Evolutionary conservation across 2,888 invertebrate species (phyloP).

Genomic region (Pollenia griseotomentosa): DNA sequence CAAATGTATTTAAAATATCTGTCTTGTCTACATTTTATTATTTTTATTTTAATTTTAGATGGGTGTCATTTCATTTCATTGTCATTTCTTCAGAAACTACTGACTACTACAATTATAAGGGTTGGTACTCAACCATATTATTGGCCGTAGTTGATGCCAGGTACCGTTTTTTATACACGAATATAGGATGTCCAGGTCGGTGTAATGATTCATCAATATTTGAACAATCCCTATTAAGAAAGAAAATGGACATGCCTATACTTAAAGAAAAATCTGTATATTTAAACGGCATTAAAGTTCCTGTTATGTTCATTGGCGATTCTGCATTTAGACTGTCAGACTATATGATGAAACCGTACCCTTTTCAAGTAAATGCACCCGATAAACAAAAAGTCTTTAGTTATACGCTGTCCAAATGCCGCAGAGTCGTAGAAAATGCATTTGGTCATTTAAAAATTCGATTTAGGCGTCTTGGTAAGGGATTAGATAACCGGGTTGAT

Average conservation of each 20-base stretch:
- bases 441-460: conserved; percentile 65
- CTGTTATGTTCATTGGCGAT: conserved; percentile 56
- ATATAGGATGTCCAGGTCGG: too few species aligned
- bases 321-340: conserved; percentile 51
- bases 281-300: conserved; percentile 41
- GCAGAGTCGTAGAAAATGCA: conserved; percentile 60
- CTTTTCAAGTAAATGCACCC: conserved; percentile 16
- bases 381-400: conserved; percentile 52
- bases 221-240: background rate
- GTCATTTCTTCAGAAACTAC: too few species aligned
- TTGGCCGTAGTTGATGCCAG: too few species aligned
- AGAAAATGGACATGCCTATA: too few species aligned
- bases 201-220: background rate
- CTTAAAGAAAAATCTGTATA: background rate
- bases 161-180: too few species aligned
- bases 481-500: conserved; percentile 7
- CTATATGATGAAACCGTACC: conserved; percentile 63
- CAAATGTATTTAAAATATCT: too few species aligned
- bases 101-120: too few species aligned
- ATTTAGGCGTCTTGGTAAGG: conserved; percentile 61
- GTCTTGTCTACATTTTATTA: too few species aligned
- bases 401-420: conserved; percentile 46
- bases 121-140: too few species aligned
- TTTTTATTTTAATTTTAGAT: too few species aligned
- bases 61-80: too few species aligned